phyloP scores from a whole-genome alignment of 2,113 vertebrate species.

The Callipepla squamata region DNA sequence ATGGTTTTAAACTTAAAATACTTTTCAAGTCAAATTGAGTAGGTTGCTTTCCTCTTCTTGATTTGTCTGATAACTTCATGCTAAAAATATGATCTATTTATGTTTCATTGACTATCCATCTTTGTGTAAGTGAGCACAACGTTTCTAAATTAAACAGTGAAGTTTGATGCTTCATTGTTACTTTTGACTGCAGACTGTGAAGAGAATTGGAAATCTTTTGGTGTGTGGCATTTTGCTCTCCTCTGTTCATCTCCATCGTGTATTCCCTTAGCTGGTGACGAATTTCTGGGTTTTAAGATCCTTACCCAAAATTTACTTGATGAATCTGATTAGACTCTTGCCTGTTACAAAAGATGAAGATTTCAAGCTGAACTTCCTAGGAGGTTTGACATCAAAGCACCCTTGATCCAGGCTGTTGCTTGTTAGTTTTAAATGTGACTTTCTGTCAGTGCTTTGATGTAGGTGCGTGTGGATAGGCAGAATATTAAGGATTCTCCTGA shows the following conservation, averaged over 20 bases:
- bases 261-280: neutral
- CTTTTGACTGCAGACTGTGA: neutral
- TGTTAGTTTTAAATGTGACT: neutral
- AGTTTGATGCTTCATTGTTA: neutral
- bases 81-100: fast-evolving
- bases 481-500: neutral
- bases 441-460: neutral
- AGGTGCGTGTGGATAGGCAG: neutral
- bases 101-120: neutral
- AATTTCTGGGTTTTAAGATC: neutral
- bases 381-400: neutral
- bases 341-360: neutral
- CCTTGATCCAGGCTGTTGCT: neutral
- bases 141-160: neutral
- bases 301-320: neutral
- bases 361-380: neutral
- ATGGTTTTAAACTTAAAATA: neutral
- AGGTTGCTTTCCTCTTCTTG: neutral
- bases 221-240: neutral
- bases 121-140: neutral
- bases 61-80: neutral
- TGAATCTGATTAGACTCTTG: neutral
- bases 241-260: neutral
- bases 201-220: neutral
- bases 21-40: neutral